A percentile compares a stretch with the other conserved stretches of the same genome.
These are phyloP conservation scores for Diabrotica balteata DNA, from an alignment of 2,888 invertebrate species.

Conservation along the genomic window DNA sequence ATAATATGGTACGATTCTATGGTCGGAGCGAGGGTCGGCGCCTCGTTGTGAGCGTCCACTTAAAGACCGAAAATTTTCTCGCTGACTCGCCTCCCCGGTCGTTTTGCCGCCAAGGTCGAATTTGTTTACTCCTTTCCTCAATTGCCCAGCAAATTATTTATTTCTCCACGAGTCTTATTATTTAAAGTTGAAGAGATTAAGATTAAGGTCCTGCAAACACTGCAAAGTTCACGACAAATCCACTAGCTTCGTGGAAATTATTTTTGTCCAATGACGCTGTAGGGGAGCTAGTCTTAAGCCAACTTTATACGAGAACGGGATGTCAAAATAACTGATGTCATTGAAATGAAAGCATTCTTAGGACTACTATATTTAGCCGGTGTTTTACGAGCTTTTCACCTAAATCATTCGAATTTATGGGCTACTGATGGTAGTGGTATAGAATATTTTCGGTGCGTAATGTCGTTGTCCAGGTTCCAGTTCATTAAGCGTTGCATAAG, in stretches of 20 bases:
- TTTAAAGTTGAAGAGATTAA: neutral
- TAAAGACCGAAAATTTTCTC: too few species aligned
- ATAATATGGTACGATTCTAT: too few species aligned
- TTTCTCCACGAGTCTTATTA: too few species aligned
- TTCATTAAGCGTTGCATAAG: slow-evolving; percentile 11
- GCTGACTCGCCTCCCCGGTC: too few species aligned
- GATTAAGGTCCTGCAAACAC: slow-evolving; percentile 10
- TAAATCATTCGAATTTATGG: neutral
- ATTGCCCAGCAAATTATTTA: neutral
- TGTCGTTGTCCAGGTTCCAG: slow-evolving; percentile 15
- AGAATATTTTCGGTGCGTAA: slow-evolving; percentile 12
- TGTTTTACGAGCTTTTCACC: too few species aligned
- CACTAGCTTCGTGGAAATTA: slow-evolving; percentile 5
- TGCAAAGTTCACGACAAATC: slow-evolving; percentile 6
- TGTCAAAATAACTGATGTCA: slow-evolving; percentile 1
- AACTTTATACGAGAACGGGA: slow-evolving; percentile 13
- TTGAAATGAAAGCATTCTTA: too few species aligned
- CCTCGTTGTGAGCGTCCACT: too few species aligned
- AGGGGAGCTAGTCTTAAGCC: neutral
- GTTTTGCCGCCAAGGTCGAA: neutral
- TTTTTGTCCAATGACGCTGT: too few species aligned
- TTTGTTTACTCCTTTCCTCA: too few species aligned
- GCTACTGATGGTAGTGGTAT: slow-evolving; percentile 9
- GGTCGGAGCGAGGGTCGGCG: too few species aligned
- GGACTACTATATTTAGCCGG: too few species aligned